Evolutionary conservation across 2,797 vertebrate species (phyloP), one percentile per base, ranked within the genome.

Genomic region (Acipenser transmontanus): DNA sequence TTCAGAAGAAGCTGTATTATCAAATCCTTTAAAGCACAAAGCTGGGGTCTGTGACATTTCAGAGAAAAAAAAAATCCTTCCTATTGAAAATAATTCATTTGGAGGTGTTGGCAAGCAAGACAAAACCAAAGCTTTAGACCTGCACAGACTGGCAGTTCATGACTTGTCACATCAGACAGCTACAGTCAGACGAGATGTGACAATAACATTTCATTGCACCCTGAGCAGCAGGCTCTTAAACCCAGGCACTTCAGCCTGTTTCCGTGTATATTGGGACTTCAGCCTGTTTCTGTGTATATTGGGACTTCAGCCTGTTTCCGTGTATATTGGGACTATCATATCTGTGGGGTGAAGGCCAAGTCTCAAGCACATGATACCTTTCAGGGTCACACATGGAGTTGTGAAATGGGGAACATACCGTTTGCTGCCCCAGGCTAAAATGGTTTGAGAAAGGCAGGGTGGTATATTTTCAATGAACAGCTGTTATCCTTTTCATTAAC

Each of bases 161-260:
- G 75, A 69, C 63, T 69, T 73, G 76, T 73, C 73, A 81, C 69
- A 64, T 75, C 79, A 70, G 6, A 1, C 66, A 68, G 64, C 54
- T 74, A 50, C 71, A 64, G 61, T 47, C 67, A 70, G 68, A 75
- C 0, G 0, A 70, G 72, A 74, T 52, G 60, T 73, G 73, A 73
- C 77, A 73, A 63, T 62, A 67, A 75, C 67, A 70, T 68, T 14
- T 69, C 50, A 68, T 50, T 68, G 68, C 64, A 65, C 60, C 69
- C 62, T 62, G 66, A 7, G 60, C 62, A 72, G 59, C 3, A 6
- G 56, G 56, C 66, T 69, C 62, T 66, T 74, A 10, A 52, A 71
- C 51, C 54, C 66, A 70, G 68, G 51, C 73, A 34, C 20, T 34
- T 34, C 20, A 34, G 20, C 20, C 20, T 34, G 20, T 34, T 34